phyloP scores from a whole-genome alignment of 1,140 invertebrate species.

The Ceratosolen fusciceps region DNA sequence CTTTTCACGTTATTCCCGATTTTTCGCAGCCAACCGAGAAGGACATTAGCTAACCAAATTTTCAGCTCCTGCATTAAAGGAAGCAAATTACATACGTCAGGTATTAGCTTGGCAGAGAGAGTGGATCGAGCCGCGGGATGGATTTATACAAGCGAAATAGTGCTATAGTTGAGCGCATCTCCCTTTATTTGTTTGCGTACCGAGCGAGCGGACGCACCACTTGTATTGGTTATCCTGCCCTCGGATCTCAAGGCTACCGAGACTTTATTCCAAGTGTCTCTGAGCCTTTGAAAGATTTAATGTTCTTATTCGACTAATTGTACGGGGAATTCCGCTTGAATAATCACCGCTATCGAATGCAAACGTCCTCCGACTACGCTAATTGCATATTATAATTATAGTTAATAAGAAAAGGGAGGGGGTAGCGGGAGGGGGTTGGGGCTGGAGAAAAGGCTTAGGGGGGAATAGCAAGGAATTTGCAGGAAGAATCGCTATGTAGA shows the following conservation, averaged over 20 bases:
- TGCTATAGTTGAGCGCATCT: background rate
- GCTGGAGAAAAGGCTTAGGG: too few species aligned
- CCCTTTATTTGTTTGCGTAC: background rate
- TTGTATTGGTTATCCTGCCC: slow-evolving; percentile 7
- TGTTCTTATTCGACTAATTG: slow-evolving; percentile 32
- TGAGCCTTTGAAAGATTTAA: slow-evolving; percentile 30
- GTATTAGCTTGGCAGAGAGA: slow-evolving; percentile 37
- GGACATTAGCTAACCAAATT: slow-evolving; percentile 48
- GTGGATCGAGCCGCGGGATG: slow-evolving; percentile 22
- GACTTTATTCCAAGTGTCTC: slow-evolving; percentile 39
- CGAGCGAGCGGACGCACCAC: background rate
- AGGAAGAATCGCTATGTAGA: background rate
- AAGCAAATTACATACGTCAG: slow-evolving; percentile 50
- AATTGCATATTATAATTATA: slow-evolving; percentile 1
- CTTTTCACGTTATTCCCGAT: too few species aligned
- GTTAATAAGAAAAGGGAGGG: too few species aligned
- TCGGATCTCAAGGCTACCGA: slow-evolving; percentile 10
- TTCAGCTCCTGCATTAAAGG: background rate
- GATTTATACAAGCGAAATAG: slow-evolving; percentile 34
- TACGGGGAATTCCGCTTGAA: slow-evolving; percentile 30
- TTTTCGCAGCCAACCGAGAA: too few species aligned
- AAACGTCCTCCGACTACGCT: background rate
- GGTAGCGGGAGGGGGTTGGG: too few species aligned
- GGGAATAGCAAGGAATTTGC: background rate
- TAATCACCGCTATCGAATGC: slow-evolving; percentile 11